Base-by-base conservation (phyloP, 2,113 vertebrate genomes). In the Danio rerio region DNA sequence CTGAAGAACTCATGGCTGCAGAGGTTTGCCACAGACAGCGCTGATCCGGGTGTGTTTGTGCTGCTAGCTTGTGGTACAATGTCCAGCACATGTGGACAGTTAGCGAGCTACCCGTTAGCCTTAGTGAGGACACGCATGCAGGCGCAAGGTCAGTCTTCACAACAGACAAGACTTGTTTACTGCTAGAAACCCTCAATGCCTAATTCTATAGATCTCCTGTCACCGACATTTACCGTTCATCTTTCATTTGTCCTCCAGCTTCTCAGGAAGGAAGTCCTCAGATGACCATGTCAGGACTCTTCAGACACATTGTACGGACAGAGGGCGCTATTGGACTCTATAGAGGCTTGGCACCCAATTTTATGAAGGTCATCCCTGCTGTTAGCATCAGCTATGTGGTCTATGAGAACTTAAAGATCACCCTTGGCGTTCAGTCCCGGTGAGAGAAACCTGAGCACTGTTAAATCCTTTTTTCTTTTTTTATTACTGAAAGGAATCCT, bases 341-440 rank as follows among this genome's bases (percentile, higher is more conserved):
- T 88, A 88, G 97, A 68, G 98, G 98, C n/a, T 92, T 99, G 91
- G 95, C 97, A 0, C 98, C 98, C 7, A 99, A 99, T 91, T 99
- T 99, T 47, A 98, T 99, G 97, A 99, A 99, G 93, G 98, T 99
- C 90, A 97, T 99, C 65, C 98, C 98, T 0, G 97, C 98, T 0
- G 98, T 99, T 16, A 98, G 98, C 96, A 99, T 99, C 93, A 99
- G 97, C 93, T 99, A 99, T 0, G 98, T 99, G 90, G 98, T 99
- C 0, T 99, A 99, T 1, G 98, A 99, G 83, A 94, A 98, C 91
- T 90, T 98, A 83, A 99, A 99, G 93, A 93, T 95, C 86, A 91
- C 93, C 0, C 92, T 99, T 84, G 98, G 97, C 0, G 98, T 97
- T 78, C 94, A 94, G 87, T 99, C 97, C 0, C 96, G 94, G 92